Conservation (phyloP, 1,140 invertebrate genomes). For the Bombus consobrinus region DNA sequence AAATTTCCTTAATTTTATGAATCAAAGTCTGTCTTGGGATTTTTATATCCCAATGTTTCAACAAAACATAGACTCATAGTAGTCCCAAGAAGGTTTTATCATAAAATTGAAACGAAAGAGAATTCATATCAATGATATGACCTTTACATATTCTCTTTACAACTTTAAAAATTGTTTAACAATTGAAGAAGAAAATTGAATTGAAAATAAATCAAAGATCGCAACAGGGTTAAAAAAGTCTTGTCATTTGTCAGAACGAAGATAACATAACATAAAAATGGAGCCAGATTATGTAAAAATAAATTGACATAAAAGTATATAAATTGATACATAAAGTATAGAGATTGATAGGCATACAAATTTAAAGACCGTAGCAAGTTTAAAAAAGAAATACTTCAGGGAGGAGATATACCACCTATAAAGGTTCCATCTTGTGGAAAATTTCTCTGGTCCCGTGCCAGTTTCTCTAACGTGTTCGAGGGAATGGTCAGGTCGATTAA, state of each 20-base stretch:
- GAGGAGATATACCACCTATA: not conserved
- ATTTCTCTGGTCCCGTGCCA: not conserved
- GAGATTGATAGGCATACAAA: not conserved
- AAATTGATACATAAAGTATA: not conserved
- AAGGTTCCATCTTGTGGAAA: not conserved
- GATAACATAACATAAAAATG: too few species aligned
- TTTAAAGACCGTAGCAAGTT: not conserved
- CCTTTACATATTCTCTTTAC: not conserved
- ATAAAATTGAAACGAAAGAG: not conserved
- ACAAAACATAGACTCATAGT: not conserved
- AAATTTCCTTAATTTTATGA: too few species aligned
- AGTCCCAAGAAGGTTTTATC: not conserved
- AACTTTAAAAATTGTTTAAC: not conserved
- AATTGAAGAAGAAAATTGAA: not conserved
- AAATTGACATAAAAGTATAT: not conserved
- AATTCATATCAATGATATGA: not conserved
- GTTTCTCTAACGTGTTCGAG: not conserved
- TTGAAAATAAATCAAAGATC: not conserved
- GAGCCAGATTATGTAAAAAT: not conserved
- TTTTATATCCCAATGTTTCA: not conserved
- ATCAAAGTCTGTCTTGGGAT: too few species aligned
- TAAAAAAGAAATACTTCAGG: not conserved
- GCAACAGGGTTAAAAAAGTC: not conserved
- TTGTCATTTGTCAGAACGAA: not conserved
- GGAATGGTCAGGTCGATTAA: conserved; percentile 14